phyloP scores from a whole-genome alignment of 1,140 invertebrate species.

The Conus ventricosus region DNA sequence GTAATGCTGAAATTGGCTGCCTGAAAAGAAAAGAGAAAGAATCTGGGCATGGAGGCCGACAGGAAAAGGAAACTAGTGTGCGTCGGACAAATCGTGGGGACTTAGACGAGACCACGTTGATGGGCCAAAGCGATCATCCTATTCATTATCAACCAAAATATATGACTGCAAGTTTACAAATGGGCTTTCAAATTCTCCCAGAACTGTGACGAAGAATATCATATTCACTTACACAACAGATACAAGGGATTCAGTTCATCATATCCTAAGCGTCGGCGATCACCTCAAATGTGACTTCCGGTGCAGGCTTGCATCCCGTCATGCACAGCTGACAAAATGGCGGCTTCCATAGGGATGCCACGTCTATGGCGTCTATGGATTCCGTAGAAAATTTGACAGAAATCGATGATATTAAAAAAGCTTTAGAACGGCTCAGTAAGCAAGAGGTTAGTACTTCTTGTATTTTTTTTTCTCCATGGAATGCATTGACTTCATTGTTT shows the following conservation, averaged over 20 bases:
- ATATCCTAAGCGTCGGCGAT: not conserved
- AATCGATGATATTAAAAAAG: constrained; percentile 66
- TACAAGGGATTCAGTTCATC: not conserved
- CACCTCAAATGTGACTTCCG: not conserved
- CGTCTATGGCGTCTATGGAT: constrained; percentile 62
- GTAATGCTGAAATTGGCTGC: too few relatives aligned
- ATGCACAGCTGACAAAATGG: constrained; percentile 58
- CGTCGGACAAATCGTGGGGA: too few relatives aligned
- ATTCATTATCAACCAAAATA: too few relatives aligned
- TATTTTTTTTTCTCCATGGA: not conserved
- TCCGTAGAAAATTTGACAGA: constrained; percentile 69
- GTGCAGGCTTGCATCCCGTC: not conserved
- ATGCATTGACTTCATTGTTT: too few relatives aligned
- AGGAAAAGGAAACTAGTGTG: too few relatives aligned
- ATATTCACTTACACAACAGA: not conserved
- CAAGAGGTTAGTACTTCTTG: constrained; percentile 2
- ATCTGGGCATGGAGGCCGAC: too few relatives aligned
- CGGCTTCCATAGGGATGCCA: constrained; percentile 65
- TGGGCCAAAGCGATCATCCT: too few relatives aligned
- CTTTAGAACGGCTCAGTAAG: constrained; percentile 23
- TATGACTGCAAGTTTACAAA: too few relatives aligned
- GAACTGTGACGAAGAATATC: not conserved
- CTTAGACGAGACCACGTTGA: too few relatives aligned
- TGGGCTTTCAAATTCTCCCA: not conserved
- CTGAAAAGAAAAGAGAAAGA: too few relatives aligned